Conservation (phyloP, 2,113 vertebrate genomes). For the Brachirus orientalis region DNA sequence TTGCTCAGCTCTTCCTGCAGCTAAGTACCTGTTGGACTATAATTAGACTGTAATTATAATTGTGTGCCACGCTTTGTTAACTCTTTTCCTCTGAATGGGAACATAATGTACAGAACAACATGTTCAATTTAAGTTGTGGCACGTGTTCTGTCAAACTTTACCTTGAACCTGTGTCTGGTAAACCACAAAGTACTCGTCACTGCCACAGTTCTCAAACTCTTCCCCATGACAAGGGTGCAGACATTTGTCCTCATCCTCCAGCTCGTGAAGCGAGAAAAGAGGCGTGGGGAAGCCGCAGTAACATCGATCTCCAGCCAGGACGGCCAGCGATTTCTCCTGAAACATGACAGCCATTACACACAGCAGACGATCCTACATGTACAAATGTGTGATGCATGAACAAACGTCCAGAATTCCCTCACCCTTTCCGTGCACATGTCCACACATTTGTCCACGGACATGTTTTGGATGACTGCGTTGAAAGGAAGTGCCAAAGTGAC, state of each 20-base stretch:
- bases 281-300: slow-evolving; percentile 92
- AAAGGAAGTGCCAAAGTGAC: slow-evolving; percentile 89
- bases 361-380: neutral
- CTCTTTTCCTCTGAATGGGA: no score
- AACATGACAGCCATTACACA: slow-evolving; percentile 30
- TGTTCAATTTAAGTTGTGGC: no score
- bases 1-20: no score
- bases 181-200: slow-evolving; percentile 88
- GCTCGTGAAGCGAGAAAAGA: slow-evolving; percentile 91
- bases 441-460: slow-evolving; percentile 95
- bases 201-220: slow-evolving; percentile 95
- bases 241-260: slow-evolving; percentile 91
- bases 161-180: slow-evolving; percentile 99
- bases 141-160: slow-evolving; percentile 57
- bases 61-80: no score
- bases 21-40: no score
- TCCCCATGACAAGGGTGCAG: slow-evolving; percentile 87
- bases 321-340: slow-evolving; percentile 92
- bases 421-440: slow-evolving; percentile 96
- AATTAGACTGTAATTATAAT: no score
- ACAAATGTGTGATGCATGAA: neutral
- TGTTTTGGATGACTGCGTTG: slow-evolving; percentile 87
- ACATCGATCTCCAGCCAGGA: slow-evolving; percentile 87
- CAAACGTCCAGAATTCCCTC: slow-evolving; percentile 32
- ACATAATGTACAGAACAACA: no score